Evolutionary conservation across 1,140 invertebrate species (phyloP), one percentile per base, ranked within the genome.

Genomic region (Tigriopus japonicus): DNA sequence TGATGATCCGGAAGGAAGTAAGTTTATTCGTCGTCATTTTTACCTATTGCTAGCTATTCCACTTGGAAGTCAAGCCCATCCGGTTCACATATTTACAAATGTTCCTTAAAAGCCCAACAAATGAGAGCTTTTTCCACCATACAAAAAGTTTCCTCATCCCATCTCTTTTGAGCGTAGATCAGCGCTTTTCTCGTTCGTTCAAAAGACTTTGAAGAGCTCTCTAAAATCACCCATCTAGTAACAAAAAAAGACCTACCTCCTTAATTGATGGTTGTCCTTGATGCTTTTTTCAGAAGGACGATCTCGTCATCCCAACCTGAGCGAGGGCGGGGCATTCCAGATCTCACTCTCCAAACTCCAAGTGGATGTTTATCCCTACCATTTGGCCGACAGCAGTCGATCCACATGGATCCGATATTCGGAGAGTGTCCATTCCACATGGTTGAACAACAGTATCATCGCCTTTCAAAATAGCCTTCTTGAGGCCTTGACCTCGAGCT

Each of bases 361-460:
- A 70, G 74, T 97, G 10, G 94, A 98, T 72, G 87, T 91, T 69
- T 98, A 98, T 75, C 94, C 94, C 0, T 97, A 94, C 76, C 90
- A 96, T 72, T 79, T 90, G 67, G 89, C 91, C 60, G 80, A 83
- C 68, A 81, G 82, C 10, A 85, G 86, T 71, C 76, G 89, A 64
- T 81, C 83, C 64, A 86, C 90, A 71, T 98, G 91, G 92, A 58
- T 58, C 10, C 17, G 55, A 41, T 58, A 58, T 19, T 41, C 35
- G 42, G 17, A 58, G 23, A 41, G 28, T 13, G 24, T 58, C 5
- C 55, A 58, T 40, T 41, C n/a, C 42, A 15, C 55, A 14, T 58
- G 55, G 55, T n/a, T 58, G 23, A 41, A 58, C 13, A 58, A 43
- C 35, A 58, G 23, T 41, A 40, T 58, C 13, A 40, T n/a, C 5